Evolutionary conservation across 2,888 invertebrate species (phyloP), one percentile per base, ranked within the genome.

Genomic region (Quadroppia sp.): DNA sequence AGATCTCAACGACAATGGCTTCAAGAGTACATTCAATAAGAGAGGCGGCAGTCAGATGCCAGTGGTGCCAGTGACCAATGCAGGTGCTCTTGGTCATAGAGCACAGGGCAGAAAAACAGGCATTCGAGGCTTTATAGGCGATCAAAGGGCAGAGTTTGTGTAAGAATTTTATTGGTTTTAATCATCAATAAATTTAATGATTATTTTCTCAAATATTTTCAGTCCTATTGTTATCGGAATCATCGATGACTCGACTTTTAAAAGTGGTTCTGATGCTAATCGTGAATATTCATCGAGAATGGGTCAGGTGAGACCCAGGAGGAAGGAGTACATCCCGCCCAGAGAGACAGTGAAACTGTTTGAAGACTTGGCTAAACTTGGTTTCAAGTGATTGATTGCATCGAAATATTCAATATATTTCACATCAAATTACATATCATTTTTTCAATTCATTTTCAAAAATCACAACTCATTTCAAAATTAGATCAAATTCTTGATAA

Each of bases 301-400:
- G n/a, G 61, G 61, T 36, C 13, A n/a, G 9, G 1, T 64, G 3
- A 64, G 9, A 28, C 23, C 61, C 50, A 20, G 20, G 17, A 36
- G 56, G 20, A 13, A 9, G 1, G 17, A n/a, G 23, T 67, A 67
- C n/a, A 23, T 67, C 3, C 67, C 67, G 1, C 17, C 67, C n/a
- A 36, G 40, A 40, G 67, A 67, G 40, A 67, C 67, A 11, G 23
- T 67, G 13, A 67, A 42, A 67, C 13, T 67, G 67, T 67, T 67
- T 67, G 40, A 67, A 36, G 40, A 67, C 9, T 40, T 67, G 67
- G 42, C 40, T 6, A 67, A 23, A 67, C 23, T 67, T n/a, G 67
- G 67, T 15, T 59, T 25, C 25, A 53, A 53, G 23, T 53, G 53
- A 53, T 25, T 25, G 13, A 23, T 53, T 53, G 9, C 4, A 53